Evolutionary conservation across 2,113 vertebrate genomes (phyloP).

Genomic region (Melierax canorus): DNA sequence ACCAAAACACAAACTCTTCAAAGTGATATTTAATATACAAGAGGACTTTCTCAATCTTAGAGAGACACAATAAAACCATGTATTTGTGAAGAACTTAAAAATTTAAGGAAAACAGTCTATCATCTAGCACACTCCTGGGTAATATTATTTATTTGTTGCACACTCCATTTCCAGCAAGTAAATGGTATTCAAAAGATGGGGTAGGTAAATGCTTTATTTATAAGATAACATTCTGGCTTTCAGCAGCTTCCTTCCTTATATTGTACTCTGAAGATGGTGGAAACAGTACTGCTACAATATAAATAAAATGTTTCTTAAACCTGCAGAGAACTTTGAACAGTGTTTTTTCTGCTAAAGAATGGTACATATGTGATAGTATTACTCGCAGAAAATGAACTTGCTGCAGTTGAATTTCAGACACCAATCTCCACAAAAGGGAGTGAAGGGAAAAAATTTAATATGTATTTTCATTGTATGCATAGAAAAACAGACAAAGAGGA

Average conservation of each 20-base stretch:
- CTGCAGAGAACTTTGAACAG: neutral
- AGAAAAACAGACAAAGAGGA: neutral
- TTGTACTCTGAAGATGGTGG: neutral
- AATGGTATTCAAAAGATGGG: neutral
- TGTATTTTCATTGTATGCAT: neutral
- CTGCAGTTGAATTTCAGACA: neutral
- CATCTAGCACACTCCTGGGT: neutral
- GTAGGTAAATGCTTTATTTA: conserved; percentile 21
- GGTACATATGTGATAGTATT: neutral
- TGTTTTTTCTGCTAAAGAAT: neutral
- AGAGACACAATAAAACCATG: neutral
- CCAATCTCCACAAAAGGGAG: neutral
- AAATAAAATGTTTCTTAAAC: conserved; percentile 23
- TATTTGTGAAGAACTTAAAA: neutral
- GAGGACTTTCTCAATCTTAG: neutral
- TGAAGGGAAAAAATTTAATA: neutral
- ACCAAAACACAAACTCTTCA: neutral
- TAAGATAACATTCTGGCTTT: neutral
- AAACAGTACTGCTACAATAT: neutral
- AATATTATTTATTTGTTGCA: neutral
- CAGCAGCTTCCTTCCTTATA: neutral
- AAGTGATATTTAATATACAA: neutral
- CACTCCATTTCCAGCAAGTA: neutral
- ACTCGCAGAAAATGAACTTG: conserved; percentile 1
- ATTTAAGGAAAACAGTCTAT: neutral